Evolutionary conservation across 1,140 invertebrate genomes (phyloP), one percentile per base, ranked within the genome.

Genomic region (Drosophila teissieri): DNA sequence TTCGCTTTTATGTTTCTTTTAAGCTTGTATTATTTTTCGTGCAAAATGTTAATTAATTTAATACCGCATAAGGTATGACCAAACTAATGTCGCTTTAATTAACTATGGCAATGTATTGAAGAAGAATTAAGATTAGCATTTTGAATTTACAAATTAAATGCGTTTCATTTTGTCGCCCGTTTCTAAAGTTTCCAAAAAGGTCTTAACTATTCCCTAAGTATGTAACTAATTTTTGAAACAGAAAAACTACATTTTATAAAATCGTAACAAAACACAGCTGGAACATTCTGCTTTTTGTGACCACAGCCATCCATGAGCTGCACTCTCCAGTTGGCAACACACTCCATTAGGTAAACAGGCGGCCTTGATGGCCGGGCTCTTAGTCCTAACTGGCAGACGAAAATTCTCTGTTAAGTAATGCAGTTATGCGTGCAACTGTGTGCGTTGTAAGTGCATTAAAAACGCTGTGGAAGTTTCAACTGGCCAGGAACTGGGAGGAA

Each of bases 1-100:
- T 12, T 24, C 15, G 4, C 11, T 42, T 70, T 56, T 69, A 42
- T 69, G 39, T 44, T 49, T 10, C 37, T 31, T 52, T 31, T 65
- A 52, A 60, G 55, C 48, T 48, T 48, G 27, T 36, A 51, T 62
- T 14, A 36, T 56, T 49, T 68, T 56, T 56, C 24, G 2, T 27
- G 22, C 19, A 11, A 31, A 22, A 46, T 68, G 76, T 84, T 77
- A 80, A 80, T 82, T 84, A 84, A 84, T 84, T 80, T 73, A 80
- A 80, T 6, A 2, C 17, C 22, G 46, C 36, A 52, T 17, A 5
- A 10, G 7, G 0, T 7, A 4, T 36, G 49, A 11, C 14, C 8
- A 3, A 27, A 24, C 31, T 8, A 31, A 10, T 8, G 2, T 10
- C 2, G 2, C 5, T 39, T 39, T 39, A 5, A n/a, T 39, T 2